These are phyloP conservation scores for Agrilus cyanescens DNA, from an alignment of 2,888 invertebrate genomes.

Conservation along the genomic window DNA sequence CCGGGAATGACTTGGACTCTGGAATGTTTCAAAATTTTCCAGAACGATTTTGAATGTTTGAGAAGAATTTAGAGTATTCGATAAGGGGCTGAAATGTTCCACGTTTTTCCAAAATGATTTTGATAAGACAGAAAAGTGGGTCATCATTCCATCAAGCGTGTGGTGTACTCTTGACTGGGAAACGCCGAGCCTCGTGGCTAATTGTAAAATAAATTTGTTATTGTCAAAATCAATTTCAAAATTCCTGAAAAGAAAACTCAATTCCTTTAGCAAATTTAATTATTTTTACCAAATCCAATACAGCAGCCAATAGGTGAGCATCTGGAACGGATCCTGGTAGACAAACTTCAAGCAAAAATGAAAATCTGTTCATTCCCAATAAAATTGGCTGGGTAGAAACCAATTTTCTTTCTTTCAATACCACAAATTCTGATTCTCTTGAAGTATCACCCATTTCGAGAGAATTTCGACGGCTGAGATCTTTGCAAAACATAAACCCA, in stretches of 20 bases:
- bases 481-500: conserved; percentile 29
- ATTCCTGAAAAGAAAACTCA: neutral
- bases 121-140: no score
- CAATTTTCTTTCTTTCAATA: conserved; percentile 75
- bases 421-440: conserved; percentile 76
- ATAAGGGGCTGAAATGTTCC: no score
- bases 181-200: no score
- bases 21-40: no score
- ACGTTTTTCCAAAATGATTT: no score
- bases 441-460: conserved; percentile 69
- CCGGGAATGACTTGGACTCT: no score
- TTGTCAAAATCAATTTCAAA: neutral
- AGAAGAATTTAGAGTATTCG: no score
- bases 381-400: conserved; percentile 68
- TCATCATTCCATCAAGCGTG: no score
- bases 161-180: no score
- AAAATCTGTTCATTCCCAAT: conserved; percentile 82
- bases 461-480: conserved; percentile 70
- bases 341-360: conserved; percentile 88
- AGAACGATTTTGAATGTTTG: no score
- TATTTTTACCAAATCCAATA: conserved; percentile 75
- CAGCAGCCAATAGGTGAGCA: conserved; percentile 85
- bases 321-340: conserved; percentile 95
- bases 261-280: neutral
- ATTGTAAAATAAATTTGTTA: no score